These are phyloP conservation scores for Ditula angustiorana DNA, from an alignment of 2,888 invertebrate species.

Conservation along the genomic window DNA sequence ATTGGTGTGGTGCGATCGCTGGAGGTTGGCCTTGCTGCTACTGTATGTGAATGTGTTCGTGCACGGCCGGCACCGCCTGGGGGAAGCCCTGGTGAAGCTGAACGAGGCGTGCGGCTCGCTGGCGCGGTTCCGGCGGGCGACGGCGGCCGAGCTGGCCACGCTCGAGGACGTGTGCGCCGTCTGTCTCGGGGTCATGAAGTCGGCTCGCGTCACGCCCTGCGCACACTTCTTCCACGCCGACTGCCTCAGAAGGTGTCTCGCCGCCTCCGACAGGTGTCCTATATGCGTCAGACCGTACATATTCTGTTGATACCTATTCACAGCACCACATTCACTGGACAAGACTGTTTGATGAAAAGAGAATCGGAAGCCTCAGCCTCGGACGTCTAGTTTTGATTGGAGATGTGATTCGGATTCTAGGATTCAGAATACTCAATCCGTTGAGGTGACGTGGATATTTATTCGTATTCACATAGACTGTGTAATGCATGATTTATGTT, in stretches of 20 bases:
- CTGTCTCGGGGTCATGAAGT: constrained; percentile 89
- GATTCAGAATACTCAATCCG: background rate
- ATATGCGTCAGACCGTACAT: constrained; percentile 90
- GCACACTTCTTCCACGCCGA: constrained; percentile 93
- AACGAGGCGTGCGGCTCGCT: constrained; percentile 86
- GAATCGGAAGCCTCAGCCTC: constrained; percentile 26
- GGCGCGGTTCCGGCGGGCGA: constrained; percentile 87
- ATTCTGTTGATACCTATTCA: constrained; percentile 70
- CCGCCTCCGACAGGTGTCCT: constrained; percentile 89
- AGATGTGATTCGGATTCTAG: constrained; percentile 1
- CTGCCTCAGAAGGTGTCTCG: constrained; percentile 90
- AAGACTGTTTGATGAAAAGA: constrained; percentile 61
- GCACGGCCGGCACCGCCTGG: constrained; percentile 86
- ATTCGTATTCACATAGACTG: constrained; percentile 9
- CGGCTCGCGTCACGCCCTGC: constrained; percentile 91
- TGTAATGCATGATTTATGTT: constrained; percentile 31
- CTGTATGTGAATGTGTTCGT: constrained; percentile 88
- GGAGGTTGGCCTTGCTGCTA: constrained; percentile 85
- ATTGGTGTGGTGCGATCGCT: constrained; percentile 83
- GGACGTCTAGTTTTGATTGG: constrained; percentile 2
- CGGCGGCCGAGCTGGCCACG: constrained; percentile 87
- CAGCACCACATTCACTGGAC: constrained; percentile 47
- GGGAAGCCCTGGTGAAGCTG: constrained; percentile 83
- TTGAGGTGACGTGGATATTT: constrained; percentile 7
- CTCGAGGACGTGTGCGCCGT: constrained; percentile 93